A percentile compares a stretch with the other conserved stretches of the same genome.
Conservation (phyloP, 2,888 invertebrate genomes). For the Eucera pruinosa region DNA sequence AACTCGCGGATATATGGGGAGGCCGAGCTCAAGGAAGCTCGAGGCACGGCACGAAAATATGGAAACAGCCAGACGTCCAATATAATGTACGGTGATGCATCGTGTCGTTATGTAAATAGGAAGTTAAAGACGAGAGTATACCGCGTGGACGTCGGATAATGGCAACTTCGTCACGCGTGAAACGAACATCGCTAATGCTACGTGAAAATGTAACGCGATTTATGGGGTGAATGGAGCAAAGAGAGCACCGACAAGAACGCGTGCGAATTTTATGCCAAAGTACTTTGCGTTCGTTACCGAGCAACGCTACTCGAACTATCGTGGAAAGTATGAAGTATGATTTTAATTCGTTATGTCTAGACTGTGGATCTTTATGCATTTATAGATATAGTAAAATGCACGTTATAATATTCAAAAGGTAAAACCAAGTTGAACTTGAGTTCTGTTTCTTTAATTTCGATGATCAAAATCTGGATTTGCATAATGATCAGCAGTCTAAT, state of each 20-base stretch:
- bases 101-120: constrained; percentile 47
- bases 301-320: no score
- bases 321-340: no score
- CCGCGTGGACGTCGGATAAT: constrained; percentile 35
- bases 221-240: constrained; percentile 13
- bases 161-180: constrained; percentile 35
- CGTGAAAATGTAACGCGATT: constrained; percentile 35
- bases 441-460: no score
- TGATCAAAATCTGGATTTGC: no score
- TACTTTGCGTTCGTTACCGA: background rate
- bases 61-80: constrained; percentile 31
- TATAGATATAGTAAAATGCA: no score
- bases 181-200: constrained; percentile 46
- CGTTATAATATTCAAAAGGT: no score
- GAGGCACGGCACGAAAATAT: constrained; percentile 42
- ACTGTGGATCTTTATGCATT: no score
- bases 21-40: constrained; percentile 42
- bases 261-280: constrained; percentile 23
- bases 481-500: no score
- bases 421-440: no score
- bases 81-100: constrained; percentile 45
- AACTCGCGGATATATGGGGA: constrained; percentile 32
- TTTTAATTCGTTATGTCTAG: no score
- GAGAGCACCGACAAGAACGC: background rate
- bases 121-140: constrained; percentile 37